Base-by-base conservation (phyloP, 2,113 vertebrate genomes). In the Arvicanthis niloticus region DNA sequence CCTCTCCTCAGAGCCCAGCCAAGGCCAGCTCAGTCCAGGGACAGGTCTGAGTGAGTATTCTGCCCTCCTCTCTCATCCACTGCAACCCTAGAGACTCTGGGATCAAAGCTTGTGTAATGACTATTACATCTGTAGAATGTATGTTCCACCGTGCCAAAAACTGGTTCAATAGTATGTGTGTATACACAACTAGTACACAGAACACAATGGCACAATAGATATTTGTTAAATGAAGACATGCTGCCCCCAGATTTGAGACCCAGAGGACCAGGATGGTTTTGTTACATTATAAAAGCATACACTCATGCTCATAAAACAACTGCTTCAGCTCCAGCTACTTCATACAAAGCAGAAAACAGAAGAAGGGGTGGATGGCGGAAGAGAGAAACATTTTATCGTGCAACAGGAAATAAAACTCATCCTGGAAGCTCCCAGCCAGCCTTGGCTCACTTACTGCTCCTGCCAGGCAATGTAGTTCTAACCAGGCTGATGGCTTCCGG, bases 291-390 rank as follows among this genome's bases (percentile, higher is more conserved):
- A 51, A 34, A 37, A 19, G 51, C 17, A 24, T 26, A n/a, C 37
- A 67, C 26, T 90, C 72, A 67, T 92, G 88, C n/a, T 92, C 89
- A 96, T 80, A 94, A 90, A 92, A 82, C 2, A 51, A 68, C 48
- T 73, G 56, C 80, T 68, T 9, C 45, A 37, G 53, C 37, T 53
- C 91, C 70, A 90, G 22, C 67, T 48, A 40, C 88, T 42, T 56
- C 60, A 31, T 21, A 48, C 26, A 78, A 92, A 56, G 68, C 60
- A 68, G 45, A 88, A 84, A 31, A 88, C 73, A 88, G 7, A 73
- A 94, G 76, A 82, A 81, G 56, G 8, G 60, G n/a, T 9, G 40
- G 93, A 67, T 40, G 77, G 7, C 1, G 75, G 88, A 78, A 48
- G 2, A 24, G 91, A 65, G 29, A 75, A 78, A 53, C 12, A 19